These are phyloP conservation scores for Gadopsis marmoratus DNA, from an alignment of 2,797 vertebrate genomes.

Conservation along the genomic window DNA sequence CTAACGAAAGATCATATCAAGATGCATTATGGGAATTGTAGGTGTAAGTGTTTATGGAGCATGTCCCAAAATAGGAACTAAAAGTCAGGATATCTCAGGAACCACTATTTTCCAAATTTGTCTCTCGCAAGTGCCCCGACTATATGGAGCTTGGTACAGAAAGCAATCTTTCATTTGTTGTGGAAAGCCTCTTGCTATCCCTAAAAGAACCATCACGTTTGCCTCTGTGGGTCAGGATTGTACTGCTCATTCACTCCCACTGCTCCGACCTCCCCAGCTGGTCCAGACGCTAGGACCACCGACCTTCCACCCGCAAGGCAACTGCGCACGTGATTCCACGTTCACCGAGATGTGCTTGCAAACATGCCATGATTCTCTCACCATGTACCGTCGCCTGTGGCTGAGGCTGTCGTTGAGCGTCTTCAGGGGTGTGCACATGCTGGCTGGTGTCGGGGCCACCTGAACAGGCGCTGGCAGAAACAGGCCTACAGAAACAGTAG, in stretches of 20 bases:
- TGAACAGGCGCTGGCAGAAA: slow-evolving; percentile 68
- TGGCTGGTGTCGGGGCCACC: slow-evolving; percentile 53
- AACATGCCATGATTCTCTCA: slow-evolving; percentile 64
- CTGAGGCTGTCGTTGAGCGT: slow-evolving; percentile 81
- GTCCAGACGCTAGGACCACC: not conserved
- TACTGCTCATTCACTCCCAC: not conserved
- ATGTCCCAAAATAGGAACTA: not conserved
- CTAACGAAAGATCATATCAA: not conserved
- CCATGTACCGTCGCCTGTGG: slow-evolving; percentile 83
- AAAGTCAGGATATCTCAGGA: not conserved
- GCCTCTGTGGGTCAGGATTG: not conserved
- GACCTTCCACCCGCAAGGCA: not conserved
- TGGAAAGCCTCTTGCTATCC: no score
- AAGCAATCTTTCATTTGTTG: not conserved
- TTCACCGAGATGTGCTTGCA: not conserved
- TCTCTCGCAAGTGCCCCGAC: not conserved
- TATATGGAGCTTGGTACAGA: not conserved
- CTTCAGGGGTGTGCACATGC: slow-evolving; percentile 79
- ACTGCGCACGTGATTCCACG: not conserved
- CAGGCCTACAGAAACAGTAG: slow-evolving; percentile 62
- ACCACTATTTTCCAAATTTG: not conserved
- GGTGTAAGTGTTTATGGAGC: not conserved
- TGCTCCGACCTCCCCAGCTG: not conserved
- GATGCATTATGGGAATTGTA: not conserved
- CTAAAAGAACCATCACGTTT: not conserved